Evolutionary conservation across 2,888 invertebrate species (phyloP), one percentile per base, ranked within the genome.

Genomic region (Hipparchia semele): DNA sequence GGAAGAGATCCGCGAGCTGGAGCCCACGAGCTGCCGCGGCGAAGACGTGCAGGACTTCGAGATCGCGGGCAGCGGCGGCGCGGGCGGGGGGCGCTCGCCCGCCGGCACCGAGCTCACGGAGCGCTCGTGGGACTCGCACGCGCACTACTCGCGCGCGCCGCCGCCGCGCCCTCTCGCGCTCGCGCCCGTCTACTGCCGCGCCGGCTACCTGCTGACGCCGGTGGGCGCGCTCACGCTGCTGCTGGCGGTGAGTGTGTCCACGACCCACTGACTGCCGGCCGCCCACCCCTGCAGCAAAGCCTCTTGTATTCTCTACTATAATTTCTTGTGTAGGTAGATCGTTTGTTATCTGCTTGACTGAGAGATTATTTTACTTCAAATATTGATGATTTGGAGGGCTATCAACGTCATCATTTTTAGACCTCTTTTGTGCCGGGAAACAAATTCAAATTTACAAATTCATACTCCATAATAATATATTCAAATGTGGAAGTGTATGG

Each of bases 61-160:
- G 90, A 94, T 94, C 89, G 94, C 94, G 84, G 94, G 94, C 84
- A 94, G 94, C 88, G 92, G 92, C 83, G 88, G 89, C 86, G 92
- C 87, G 81, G 88, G 86, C 80, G 83, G 84, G 82, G 90, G 89
- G 81, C 90, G 91, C 81, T 92, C 92, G 80, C 92, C 92, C 82
- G 91, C 88, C 79, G 91, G 89, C 86, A 90, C 91, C 61, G 91
- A 90, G 85, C 85, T 85, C 72, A 92, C 92, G 82, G 93, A 92
- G 87, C 93, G 84, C 82, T 91, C 91, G 85, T 94, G 94, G 94
- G 94, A 94, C 90, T 91, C 91, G 81, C 94, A 94, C 90, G 93
- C 93, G 84, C 91, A 91, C 83, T 94, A 94, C 87, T 87, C 87
- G 75, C 89, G 90, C 80, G 86, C 85, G 82, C 89, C 90, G 81